Evolutionary conservation across 2,113 vertebrate genomes (phyloP).

Genomic region (Willisornis vidua): DNA sequence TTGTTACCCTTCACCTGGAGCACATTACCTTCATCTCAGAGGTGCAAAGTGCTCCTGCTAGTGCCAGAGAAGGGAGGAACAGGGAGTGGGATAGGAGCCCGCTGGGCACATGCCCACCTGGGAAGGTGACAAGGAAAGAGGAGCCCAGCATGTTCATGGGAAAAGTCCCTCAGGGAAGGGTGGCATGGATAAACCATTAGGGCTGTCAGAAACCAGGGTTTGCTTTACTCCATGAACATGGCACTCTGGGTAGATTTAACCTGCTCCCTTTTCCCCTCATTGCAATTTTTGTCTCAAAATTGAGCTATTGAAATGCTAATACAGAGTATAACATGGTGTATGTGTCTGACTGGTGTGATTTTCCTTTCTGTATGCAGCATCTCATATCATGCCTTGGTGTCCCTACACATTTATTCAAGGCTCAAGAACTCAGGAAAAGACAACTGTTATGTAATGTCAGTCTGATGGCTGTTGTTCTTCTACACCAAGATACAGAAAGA

Average conservation of each 20-base stretch:
- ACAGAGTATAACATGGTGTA: background rate
- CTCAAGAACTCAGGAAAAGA: background rate
- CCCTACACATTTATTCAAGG: background rate
- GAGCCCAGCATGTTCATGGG: accelerated
- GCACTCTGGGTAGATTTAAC: background rate
- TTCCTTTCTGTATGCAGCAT: background rate
- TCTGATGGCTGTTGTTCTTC: background rate
- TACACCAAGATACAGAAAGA: background rate
- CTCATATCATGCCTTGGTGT: accelerated
- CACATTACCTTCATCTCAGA: background rate
- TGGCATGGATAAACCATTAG: accelerated
- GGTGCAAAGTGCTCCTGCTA: background rate
- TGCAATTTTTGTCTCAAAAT: background rate
- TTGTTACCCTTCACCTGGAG: no score
- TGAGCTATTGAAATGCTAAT: background rate
- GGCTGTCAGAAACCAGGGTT: background rate
- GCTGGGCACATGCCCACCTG: no score
- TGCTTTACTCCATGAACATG: background rate
- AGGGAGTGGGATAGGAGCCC: background rate
- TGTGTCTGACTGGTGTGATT: background rate
- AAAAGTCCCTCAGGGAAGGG: background rate
- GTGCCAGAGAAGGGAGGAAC: background rate
- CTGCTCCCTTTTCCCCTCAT: background rate
- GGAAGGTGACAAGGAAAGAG: background rate
- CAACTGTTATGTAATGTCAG: background rate